Evolutionary conservation across 2,888 invertebrate genomes (phyloP), one percentile per base, ranked within the genome.

Genomic region (Orthosia incerta): DNA sequence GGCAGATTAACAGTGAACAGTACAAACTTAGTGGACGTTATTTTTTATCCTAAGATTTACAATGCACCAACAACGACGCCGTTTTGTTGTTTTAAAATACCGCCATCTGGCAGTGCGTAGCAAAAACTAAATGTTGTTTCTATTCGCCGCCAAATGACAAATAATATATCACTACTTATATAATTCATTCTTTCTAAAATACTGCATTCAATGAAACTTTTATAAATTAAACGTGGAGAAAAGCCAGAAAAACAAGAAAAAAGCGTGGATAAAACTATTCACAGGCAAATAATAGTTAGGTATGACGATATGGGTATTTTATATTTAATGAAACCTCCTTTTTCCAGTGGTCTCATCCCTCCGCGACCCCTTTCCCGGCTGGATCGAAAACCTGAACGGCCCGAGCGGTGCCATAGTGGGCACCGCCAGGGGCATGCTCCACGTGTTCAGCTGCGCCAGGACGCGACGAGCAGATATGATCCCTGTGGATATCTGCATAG

Each of bases 371-470:
- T 89, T 97, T 18, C 94, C 97, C 0, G 99, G 99, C 3, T 99
- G 99, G 99, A 96, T 98, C 18, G 99, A 99, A 92, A 99, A 99
- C 92, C 97, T 98, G 83, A 99, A 99, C 94, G 99, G 99, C 0
- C 98, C 99, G 0, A 97, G 98, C 74, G 99, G 97, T 0, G 94
- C 98, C 75, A 89, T 98, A 82, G 94, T 97, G 0, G 98, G 97
- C 0, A 97, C 97, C 2, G 98, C 98, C 16, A 98, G 98, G 91
- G 98, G 95, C 0, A 93, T 99, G 9, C 92, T 99, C 48, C 97
- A 98, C 68, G 97, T 98, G 9, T 94, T 97, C 89, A 97, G 97
- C 77, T 96, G 97, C 15, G 95, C 97, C 68, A 91, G 94, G 0
- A 1, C 88, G 95, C 3, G 94, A 97, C 0, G 95, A 0, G 97